phyloP scores from a whole-genome alignment of 2,113 vertebrate species.

The Verasper variegatus region DNA sequence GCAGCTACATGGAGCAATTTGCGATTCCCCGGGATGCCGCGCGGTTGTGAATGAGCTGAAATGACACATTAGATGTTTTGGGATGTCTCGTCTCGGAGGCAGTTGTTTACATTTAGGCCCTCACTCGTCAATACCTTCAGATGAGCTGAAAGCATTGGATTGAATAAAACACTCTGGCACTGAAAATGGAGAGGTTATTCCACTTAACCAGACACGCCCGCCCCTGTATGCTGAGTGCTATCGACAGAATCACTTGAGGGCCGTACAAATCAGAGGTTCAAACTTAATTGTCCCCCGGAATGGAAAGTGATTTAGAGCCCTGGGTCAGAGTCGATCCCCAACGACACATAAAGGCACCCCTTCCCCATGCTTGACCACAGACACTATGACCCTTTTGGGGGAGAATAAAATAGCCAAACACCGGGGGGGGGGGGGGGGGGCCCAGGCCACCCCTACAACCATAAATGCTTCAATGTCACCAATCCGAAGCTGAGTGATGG shows the following conservation, averaged over 20 bases:
- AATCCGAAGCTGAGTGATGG: constrained; percentile 50
- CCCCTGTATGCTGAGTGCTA: constrained; percentile 55
- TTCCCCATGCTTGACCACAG: constrained; percentile 34
- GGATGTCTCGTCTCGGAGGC: background rate
- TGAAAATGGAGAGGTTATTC: constrained; percentile 31
- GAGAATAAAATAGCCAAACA: constrained; percentile 48
- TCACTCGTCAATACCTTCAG: constrained; percentile 32
- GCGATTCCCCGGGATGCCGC: background rate
- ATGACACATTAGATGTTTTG: constrained; percentile 1
- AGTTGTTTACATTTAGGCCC: constrained; percentile 12
- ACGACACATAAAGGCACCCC: constrained; percentile 64
- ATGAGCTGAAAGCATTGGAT: background rate
- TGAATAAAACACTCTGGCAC: constrained; percentile 33
- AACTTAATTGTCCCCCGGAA: constrained; percentile 73
- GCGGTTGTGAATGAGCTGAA: background rate
- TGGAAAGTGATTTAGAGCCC: constrained; percentile 75
- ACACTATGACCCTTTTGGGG: constrained; percentile 62
- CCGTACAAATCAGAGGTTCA: constrained; percentile 49
- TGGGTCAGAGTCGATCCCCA: constrained; percentile 65
- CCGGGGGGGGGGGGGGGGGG: background rate
- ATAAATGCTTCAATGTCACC: constrained; percentile 63
- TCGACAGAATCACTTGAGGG: constrained; percentile 58
- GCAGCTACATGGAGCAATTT: background rate
- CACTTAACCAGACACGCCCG: constrained; percentile 36
- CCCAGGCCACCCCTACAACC: constrained; percentile 12